Conservation (phyloP, 2,888 invertebrate genomes). For the Eugnorisma glareosa region DNA sequence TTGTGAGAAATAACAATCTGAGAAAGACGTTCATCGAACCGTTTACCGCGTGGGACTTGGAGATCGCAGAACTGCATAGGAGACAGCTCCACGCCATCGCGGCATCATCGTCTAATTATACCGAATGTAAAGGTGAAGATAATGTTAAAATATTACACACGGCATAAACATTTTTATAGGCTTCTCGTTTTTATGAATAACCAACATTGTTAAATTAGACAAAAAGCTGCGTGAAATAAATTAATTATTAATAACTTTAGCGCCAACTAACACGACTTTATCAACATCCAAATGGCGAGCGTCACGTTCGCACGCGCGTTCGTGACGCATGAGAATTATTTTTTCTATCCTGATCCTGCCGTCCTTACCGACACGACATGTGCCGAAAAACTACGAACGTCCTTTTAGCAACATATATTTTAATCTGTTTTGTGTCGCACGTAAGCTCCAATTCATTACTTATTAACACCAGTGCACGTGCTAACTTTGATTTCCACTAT, state of each 20-base stretch:
- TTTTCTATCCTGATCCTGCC: constrained; percentile 67
- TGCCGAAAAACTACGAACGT: constrained; percentile 62
- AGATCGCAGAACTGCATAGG: constrained; percentile 48
- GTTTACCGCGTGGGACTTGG: constrained; percentile 59
- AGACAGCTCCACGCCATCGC: constrained; percentile 51
- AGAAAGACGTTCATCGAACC: constrained; percentile 47
- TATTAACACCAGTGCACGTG: constrained; percentile 75
- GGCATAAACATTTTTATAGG: constrained; percentile 27
- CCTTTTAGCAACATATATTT: constrained; percentile 76
- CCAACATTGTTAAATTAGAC: constrained; percentile 28
- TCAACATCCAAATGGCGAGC: constrained; percentile 59
- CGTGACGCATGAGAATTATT: constrained; percentile 72
- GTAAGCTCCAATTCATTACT: constrained; percentile 72
- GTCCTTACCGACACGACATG: constrained; percentile 58
- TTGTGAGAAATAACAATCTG: constrained; percentile 47
- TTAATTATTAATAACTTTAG: constrained; percentile 58
- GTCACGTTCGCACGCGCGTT: constrained; percentile 70
- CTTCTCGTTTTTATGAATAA: constrained; percentile 17
- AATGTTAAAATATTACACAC: constrained; percentile 38
- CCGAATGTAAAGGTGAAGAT: constrained; percentile 56
- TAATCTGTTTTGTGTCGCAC: constrained; percentile 72
- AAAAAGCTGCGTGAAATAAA: constrained; percentile 46
- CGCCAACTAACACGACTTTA: constrained; percentile 52
- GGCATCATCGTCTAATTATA: constrained; percentile 41
- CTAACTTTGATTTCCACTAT: constrained; percentile 60